Evolutionary conservation across 2,797 vertebrate genomes (phyloP), one percentile per base, ranked within the genome.

Genomic region (Alauda arvensis): DNA sequence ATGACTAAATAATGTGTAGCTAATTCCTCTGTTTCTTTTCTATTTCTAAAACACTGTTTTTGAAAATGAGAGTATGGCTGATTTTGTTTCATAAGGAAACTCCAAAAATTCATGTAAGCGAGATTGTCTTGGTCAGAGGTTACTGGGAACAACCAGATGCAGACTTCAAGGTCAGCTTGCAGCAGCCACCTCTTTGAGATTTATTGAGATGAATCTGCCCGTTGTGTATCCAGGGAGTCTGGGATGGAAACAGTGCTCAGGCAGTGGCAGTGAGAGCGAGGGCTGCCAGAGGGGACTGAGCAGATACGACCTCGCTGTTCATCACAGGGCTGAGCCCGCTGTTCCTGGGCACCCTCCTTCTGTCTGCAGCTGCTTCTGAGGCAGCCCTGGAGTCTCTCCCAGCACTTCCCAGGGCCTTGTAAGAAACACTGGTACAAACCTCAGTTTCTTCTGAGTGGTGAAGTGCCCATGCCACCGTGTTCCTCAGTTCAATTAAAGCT

Each of bases 341-440:
- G 57, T 34, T 43, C 8, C 46, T 14, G 7, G 10, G 9, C 7
- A 24, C 8, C 60, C 42, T 37, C 6, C 0, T 43, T n/a, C 53
- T 19, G 5, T 29, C 69, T 61, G n/a, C 57, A 33, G 1, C 55
- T 31, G 9, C 12, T 62, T 31, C 48, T 24, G 15, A 4, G 46
- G 19, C 7, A 37, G 40, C 33, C 8, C 28, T 19, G 20, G 2
- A 18, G 51, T 33, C 65, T 76, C n/a, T 26, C n/a, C 8, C 51
- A 28, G 55, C 46, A 4, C 12, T 17, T 61, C 23, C 53, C 43
- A 34, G 1, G 5, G 11, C 0, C 0, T 25, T 19, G 2, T 2
- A 2, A 8, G 33, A 28, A 7, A 8, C 28, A 7, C 8, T 24
- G 24, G 2, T 45, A 5, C 31, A 20, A 16, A 9, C 5, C 33